Conservation (phyloP, 1,140 invertebrate genomes). For the Conus betulinus region DNA sequence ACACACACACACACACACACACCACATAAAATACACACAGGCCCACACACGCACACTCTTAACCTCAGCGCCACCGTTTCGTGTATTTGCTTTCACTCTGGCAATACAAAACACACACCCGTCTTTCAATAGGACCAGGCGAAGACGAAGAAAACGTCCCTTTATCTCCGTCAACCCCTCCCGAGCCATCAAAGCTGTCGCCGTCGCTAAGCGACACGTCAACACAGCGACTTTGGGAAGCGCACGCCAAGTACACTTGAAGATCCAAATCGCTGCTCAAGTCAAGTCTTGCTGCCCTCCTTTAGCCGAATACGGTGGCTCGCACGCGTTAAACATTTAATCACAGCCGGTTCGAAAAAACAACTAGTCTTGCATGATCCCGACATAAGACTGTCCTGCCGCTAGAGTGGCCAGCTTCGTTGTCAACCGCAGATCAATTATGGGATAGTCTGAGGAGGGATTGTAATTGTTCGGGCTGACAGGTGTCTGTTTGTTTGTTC, state of each 20-base stretch:
- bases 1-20: not conserved
- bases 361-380: not conserved
- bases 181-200: not conserved
- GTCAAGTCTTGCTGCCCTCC: no score
- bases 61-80: not conserved
- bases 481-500: no score
- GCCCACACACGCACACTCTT: not conserved
- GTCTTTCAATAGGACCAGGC: not conserved
- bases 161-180: not conserved
- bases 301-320: not conserved
- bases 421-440: not conserved
- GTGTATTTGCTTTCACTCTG: not conserved
- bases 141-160: not conserved
- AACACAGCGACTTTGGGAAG: not conserved
- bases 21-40: not conserved
- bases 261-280: not conserved
- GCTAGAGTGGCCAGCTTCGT: not conserved
- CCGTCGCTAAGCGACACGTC: not conserved
- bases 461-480: not conserved
- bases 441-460: not conserved
- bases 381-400: not conserved
- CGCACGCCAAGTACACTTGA: not conserved
- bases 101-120: no score
- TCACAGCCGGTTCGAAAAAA: not conserved
- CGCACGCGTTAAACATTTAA: not conserved